Percentiles rank a stretch among this genome's conserved stretches.
These are phyloP conservation scores for Epizoanthus illoricatus DNA, from an alignment of 92 coral and sea anemone species.

Conservation along the genomic window DNA sequence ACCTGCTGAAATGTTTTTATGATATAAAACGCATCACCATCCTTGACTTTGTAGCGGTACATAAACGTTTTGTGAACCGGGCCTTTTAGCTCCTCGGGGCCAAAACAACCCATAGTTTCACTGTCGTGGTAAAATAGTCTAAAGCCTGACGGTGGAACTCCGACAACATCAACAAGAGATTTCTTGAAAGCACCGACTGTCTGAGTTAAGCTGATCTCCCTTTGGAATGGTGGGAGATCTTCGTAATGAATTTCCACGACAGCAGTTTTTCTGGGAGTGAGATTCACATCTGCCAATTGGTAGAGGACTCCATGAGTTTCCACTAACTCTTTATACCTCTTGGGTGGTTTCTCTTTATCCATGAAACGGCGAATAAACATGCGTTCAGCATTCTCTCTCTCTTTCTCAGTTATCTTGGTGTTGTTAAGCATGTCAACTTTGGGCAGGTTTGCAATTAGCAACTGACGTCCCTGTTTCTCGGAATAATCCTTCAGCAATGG, in stretches of 20 bases:
- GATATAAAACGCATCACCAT: constrained; percentile 84
- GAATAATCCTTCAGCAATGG: constrained; percentile 58
- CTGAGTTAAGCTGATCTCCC: constrained; percentile 62
- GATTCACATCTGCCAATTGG: constrained; percentile 80
- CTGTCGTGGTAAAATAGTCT: constrained; percentile 53
- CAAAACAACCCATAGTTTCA: constrained; percentile 41
- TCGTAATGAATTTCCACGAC: constrained; percentile 64
- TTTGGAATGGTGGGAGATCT: constrained; percentile 63
- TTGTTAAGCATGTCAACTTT: constrained; percentile 77
- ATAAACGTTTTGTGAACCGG: constrained; percentile 47
- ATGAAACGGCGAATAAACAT: constrained; percentile 76
- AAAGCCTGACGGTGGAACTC: constrained; percentile 69
- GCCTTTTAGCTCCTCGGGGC: constrained; percentile 58
- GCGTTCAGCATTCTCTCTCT: constrained; percentile 89
- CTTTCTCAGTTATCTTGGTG: constrained; percentile 60
- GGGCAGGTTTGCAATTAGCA: constrained; percentile 88
- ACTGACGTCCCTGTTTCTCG: constrained; percentile 70
- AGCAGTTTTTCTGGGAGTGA: constrained; percentile 64
- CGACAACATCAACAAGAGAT: constrained; percentile 67
- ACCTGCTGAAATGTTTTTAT: constrained; percentile 4
- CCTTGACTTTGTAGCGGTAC: constrained; percentile 65
- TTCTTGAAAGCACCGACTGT: constrained; percentile 77
- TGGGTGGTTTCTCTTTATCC: constrained; percentile 71
- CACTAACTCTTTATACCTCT: constrained; percentile 71
- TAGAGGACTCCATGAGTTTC: constrained; percentile 68